Evolutionary conservation across 92 coral and sea anemone species (phyloP), one percentile per base, ranked within the genome.

Genomic region (Phenganax marumi): DNA sequence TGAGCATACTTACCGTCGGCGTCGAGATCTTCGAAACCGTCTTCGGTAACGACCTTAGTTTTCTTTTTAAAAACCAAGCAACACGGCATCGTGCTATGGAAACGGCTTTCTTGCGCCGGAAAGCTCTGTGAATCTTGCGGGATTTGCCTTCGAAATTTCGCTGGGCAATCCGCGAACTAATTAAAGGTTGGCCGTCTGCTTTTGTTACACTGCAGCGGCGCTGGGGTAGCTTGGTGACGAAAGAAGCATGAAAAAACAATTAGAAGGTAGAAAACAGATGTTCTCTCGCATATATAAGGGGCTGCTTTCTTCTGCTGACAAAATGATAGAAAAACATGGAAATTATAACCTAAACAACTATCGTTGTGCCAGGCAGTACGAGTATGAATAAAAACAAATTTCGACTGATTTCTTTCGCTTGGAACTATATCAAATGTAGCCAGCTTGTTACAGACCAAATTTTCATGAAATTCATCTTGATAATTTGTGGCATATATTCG

Each of bases 181-280:
- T 26, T 54, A 75, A 75, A 65, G 21, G 65, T 33, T 78, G 47
- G 16, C 73, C 49, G 56, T 61, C 53, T 78, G 26, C 56, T 26
- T 61, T 78, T 61, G 73, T 61, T 14, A 33, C 26, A 17, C 56
- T 62, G 83, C 19, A 47, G 16, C 50, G 58, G 22, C 83, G 83
- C 68, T 52, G 60, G 17, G 33, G 60, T 52, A 78, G 73, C 57
- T 60, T 78, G 83, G 73, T 78, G 83, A 78, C 83, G 83, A 78
- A 63, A 78, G 73, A 53, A 56, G 21, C 56, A 62, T 62, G 73
- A 43, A 78, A 43, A 52, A 74, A 74, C 63, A 78, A 78, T 51
- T 60, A 62, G 48, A 50, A 61, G 51, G 39, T 13, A 10, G 33
- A 33, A 33, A 78, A 78, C 83, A 78, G 83, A 78, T 78, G 83